phyloP scores from a whole-genome alignment of 2,113 vertebrate genomes.

The Strix uralensis region DNA sequence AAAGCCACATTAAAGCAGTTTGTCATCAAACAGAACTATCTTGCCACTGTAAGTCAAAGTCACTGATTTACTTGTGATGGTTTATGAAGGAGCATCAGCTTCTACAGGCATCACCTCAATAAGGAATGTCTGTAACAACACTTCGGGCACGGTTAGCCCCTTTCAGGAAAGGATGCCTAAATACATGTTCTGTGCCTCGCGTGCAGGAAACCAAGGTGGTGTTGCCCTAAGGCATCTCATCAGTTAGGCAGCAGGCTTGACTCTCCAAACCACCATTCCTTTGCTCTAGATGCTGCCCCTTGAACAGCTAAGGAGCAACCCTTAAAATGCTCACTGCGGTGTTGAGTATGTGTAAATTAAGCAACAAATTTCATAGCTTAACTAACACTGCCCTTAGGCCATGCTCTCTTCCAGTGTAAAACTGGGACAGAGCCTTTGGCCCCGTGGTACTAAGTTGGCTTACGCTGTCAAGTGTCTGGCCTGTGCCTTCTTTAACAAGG shows the following conservation, averaged over 20 bases:
- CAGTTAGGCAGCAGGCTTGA: not conserved
- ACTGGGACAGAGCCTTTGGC: not conserved
- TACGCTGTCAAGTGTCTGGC: not conserved
- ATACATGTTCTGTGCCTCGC: accelerated
- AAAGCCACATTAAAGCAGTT: not conserved
- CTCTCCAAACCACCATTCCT: not conserved
- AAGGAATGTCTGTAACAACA: not conserved
- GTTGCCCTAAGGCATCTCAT: not conserved
- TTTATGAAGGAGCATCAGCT: not conserved
- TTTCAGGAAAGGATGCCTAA: not conserved
- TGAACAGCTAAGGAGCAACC: not conserved
- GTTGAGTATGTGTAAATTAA: not conserved
- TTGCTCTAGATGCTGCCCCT: not conserved
- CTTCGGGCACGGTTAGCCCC: not conserved
- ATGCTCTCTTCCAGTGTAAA: not conserved
- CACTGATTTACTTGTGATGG: not conserved
- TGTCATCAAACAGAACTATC: not conserved
- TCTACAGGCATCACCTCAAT: not conserved
- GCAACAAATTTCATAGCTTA: not conserved
- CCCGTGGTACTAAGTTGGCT: accelerated
- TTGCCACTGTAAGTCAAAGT: not conserved
- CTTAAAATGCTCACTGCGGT: not conserved
- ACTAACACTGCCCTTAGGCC: not conserved
- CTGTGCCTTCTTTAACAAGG: not conserved
- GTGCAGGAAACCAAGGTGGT: not conserved